A percentile compares a stretch with the other conserved stretches of the same genome.
phyloP scores from a whole-genome alignment of 2,797 vertebrate species.

The Graptemys geographica region DNA sequence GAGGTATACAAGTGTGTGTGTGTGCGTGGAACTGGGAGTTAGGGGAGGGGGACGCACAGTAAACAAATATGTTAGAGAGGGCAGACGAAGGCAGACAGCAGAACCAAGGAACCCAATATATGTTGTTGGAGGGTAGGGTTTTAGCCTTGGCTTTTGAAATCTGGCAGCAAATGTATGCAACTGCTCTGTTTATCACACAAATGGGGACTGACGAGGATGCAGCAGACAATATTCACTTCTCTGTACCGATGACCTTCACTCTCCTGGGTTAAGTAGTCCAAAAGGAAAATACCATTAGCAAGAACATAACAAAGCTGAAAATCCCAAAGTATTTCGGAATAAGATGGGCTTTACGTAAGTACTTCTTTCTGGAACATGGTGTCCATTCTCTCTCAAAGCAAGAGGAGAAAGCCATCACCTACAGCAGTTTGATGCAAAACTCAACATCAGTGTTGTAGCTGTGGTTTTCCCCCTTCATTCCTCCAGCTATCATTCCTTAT shows the following conservation, averaged over 20 bases:
- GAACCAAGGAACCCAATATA: not conserved
- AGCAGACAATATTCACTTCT: not conserved
- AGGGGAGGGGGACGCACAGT: not conserved
- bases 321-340: not conserved
- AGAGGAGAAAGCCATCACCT: not conserved
- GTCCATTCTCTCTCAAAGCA: not conserved
- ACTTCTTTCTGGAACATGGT: not conserved
- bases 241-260: conserved; percentile 5
- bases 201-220: conserved; percentile 17
- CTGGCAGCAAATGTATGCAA: not conserved
- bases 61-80: not conserved
- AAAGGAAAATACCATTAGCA: conserved; percentile 25
- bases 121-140: not conserved
- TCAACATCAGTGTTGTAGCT: conserved; percentile 37
- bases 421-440: conserved; percentile 76
- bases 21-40: not conserved
- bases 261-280: not conserved
- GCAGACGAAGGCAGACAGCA: not conserved
- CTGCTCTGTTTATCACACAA: conserved; percentile 6
- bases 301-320: conserved; percentile 3
- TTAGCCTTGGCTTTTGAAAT: conserved; percentile 11
- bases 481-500: conserved; percentile 71
- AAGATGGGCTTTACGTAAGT: not conserved
- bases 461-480: conserved; percentile 48
- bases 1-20: not conserved